Conservation (phyloP, 2,113 vertebrate species). For the Uropsilus gracilis region DNA sequence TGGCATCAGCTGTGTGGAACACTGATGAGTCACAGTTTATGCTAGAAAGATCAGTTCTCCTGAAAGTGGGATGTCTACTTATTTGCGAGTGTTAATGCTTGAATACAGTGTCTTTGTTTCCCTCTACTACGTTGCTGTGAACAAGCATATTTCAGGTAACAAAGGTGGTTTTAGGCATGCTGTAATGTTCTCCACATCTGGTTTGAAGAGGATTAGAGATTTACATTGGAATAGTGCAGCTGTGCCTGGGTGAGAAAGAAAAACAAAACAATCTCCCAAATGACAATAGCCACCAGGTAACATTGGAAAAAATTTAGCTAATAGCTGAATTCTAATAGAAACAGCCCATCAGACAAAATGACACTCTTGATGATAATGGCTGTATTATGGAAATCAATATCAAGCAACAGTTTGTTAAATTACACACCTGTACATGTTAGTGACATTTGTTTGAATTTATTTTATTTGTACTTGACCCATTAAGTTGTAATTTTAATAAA, state of each 20-base stretch:
- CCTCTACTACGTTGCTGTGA: background rate
- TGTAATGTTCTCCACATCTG: background rate
- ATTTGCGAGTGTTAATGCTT: background rate
- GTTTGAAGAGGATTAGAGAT: background rate
- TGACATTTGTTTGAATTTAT: conserved; percentile 39
- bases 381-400: background rate
- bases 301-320: conserved; percentile 29
- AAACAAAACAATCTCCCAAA: background rate
- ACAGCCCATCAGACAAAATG: background rate
- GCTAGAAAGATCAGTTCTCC: background rate
- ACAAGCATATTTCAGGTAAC: background rate
- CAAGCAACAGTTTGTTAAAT: background rate
- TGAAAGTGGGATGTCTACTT: background rate
- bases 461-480: conserved; percentile 36
- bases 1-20: background rate
- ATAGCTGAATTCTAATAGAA: conserved; percentile 35
- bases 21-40: background rate
- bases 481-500: conserved; percentile 18
- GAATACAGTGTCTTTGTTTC: background rate
- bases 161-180: background rate
- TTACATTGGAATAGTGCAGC: background rate
- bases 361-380: background rate
- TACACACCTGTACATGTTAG: background rate
- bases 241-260: conserved; percentile 37
- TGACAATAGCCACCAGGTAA: conserved; percentile 16